Evolutionary conservation across 1,140 invertebrate species (phyloP).

Genomic region (Polypedilum vanderplanki): DNA sequence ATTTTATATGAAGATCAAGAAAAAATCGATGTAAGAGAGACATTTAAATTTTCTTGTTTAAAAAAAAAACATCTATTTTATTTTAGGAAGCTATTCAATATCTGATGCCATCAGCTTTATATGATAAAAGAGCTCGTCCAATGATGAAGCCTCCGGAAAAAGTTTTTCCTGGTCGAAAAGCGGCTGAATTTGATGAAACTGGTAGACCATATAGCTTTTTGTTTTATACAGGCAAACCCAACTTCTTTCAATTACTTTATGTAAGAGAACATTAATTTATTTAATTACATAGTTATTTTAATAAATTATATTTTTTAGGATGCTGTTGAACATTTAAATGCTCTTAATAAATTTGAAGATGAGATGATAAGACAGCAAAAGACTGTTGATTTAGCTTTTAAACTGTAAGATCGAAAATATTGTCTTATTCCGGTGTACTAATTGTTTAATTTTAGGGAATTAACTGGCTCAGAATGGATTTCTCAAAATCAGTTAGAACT

Average conservation of each 20-base stretch:
- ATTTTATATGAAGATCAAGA: conserved; percentile 73
- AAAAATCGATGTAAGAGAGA: conserved; percentile 71
- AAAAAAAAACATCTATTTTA: conserved; percentile 32
- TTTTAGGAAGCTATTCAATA: conserved; percentile 79
- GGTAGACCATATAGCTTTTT: conserved; percentile 82
- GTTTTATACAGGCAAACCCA: conserved; percentile 82
- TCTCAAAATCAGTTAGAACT: conserved; percentile 58
- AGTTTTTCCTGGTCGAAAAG: conserved; percentile 77
- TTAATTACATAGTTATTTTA: conserved; percentile 30
- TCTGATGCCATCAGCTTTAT: conserved; percentile 86
- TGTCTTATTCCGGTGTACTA: conserved; percentile 29
- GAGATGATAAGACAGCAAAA: conserved; percentile 54
- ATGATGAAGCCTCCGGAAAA: conserved; percentile 79
- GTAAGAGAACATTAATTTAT: conserved; percentile 49
- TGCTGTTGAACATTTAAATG: conserved; percentile 54
- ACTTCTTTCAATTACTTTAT: conserved; percentile 75
- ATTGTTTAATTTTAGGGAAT: conserved; percentile 43
- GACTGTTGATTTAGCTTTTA: conserved; percentile 50
- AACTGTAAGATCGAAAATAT: conserved; percentile 48
- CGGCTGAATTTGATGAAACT: conserved; percentile 80
- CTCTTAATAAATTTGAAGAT: conserved; percentile 62
- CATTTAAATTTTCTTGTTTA: no score
- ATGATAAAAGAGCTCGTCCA: conserved; percentile 71
- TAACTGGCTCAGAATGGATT: conserved; percentile 58
- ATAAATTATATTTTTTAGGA: conserved; percentile 46